phyloP scores from a whole-genome alignment of 2,797 vertebrate genomes.

The Ctenopoma multispine region DNA sequence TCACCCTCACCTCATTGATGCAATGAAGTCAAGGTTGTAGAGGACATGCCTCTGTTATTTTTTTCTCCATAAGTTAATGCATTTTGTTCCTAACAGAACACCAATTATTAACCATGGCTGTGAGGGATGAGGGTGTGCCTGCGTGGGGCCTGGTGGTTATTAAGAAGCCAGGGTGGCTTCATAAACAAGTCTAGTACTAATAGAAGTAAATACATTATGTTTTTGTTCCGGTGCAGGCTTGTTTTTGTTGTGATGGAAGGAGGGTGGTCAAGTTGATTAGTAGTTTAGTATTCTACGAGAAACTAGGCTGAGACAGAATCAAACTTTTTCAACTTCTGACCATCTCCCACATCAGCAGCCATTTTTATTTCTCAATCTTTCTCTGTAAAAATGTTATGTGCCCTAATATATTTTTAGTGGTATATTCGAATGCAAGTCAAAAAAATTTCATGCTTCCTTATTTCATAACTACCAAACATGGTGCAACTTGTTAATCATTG shows the following conservation, averaged over 20 bases:
- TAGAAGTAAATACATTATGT: constrained; percentile 31
- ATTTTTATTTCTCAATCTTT: too few relatives aligned
- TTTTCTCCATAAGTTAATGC: constrained; percentile 45
- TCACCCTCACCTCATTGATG: constrained; percentile 22
- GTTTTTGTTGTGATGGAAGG: constrained; percentile 63
- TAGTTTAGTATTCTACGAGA: constrained; percentile 45
- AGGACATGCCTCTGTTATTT: constrained; percentile 29
- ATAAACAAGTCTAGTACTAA: constrained; percentile 64
- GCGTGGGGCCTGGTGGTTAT: constrained; percentile 38
- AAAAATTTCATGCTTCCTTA: too few relatives aligned
- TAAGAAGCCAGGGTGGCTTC: constrained; percentile 54
- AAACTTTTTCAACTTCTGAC: constrained; percentile 27
- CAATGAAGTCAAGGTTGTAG: constrained; percentile 10
- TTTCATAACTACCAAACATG: too few relatives aligned
- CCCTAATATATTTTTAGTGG: too few relatives aligned
- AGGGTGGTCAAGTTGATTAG: constrained; percentile 37
- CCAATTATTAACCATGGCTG: constrained; percentile 65
- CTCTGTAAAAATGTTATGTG: too few relatives aligned
- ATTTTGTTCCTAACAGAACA: constrained; percentile 53
- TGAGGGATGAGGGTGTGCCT: constrained; percentile 54
- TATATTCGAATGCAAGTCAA: too few relatives aligned
- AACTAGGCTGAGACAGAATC: neutral
- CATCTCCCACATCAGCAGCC: neutral
- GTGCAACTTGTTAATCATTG: too few relatives aligned
- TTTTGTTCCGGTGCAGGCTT: constrained; percentile 32